A percentile compares a stretch with the other conserved stretches of the same genome.
These are phyloP conservation scores for Nibea coibor DNA, from an alignment of 2,113 vertebrate species.

Conservation along the genomic window DNA sequence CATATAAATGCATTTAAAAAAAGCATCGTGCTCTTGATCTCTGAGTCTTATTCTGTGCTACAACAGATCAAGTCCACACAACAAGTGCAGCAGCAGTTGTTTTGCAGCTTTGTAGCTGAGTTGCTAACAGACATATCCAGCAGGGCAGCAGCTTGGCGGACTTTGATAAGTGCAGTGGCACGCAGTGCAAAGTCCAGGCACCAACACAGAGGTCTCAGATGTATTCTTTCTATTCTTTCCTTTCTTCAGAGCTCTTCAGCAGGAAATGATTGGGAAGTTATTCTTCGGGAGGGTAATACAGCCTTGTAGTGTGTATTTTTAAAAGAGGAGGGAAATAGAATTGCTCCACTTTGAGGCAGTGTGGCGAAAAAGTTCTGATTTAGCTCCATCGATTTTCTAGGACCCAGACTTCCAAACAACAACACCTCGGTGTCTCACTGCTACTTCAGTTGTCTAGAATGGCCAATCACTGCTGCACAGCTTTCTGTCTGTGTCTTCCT, in stretches of 20 bases:
- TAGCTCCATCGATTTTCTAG: slow-evolving; percentile 68
- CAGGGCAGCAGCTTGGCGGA: background rate
- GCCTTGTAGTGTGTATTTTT: slow-evolving; percentile 48
- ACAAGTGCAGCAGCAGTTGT: background rate
- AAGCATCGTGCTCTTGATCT: background rate
- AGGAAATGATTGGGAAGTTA: slow-evolving; percentile 56
- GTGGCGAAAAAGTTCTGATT: slow-evolving; percentile 61
- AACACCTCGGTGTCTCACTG: slow-evolving; percentile 45
- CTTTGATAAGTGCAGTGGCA: slow-evolving; percentile 37
- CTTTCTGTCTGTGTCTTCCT: slow-evolving; percentile 41
- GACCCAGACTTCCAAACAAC: slow-evolving; percentile 59
- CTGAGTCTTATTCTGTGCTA: background rate
- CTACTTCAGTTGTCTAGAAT: slow-evolving; percentile 36
- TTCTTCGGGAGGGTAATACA: slow-evolving; percentile 45
- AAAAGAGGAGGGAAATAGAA: slow-evolving; percentile 55
- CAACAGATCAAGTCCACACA: slow-evolving; percentile 1
- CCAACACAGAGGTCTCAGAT: background rate
- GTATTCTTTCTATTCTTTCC: slow-evolving; percentile 8
- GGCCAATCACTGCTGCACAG: slow-evolving; percentile 49
- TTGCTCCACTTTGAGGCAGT: slow-evolving; percentile 58
- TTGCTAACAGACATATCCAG: background rate
- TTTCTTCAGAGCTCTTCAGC: slow-evolving; percentile 40
- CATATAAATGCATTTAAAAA: background rate
- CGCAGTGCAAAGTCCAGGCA: slow-evolving; percentile 5
- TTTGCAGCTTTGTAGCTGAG: background rate